Evolutionary conservation across 2,113 vertebrate species (phyloP).

Genomic region (Silurus meridionalis): DNA sequence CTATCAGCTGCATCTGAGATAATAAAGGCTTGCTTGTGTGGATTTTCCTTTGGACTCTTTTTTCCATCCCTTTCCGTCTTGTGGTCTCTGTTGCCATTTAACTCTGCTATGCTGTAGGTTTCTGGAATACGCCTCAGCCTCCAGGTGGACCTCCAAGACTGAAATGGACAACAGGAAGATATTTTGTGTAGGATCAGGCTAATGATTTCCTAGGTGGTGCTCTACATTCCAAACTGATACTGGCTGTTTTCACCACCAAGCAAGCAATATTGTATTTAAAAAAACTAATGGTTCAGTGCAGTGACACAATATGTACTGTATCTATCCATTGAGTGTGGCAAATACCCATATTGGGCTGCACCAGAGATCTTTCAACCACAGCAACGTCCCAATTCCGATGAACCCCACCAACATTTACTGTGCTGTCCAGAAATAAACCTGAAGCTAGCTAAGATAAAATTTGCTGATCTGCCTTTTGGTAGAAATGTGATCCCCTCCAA

Average conservation of each 20-base stretch:
- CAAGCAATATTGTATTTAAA: not conserved
- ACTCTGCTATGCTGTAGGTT: not conserved
- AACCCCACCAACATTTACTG: not conserved
- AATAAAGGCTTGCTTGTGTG: constrained; percentile 79
- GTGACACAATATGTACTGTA: not conserved
- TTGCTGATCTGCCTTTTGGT: constrained; percentile 1
- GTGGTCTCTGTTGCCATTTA: not conserved
- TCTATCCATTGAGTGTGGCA: not conserved
- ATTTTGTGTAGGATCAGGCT: not conserved
- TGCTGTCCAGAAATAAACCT: not conserved
- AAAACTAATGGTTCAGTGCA: not conserved
- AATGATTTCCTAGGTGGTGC: not conserved
- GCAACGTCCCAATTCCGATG: not conserved
- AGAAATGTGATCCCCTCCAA: not conserved
- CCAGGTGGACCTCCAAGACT: not conserved
- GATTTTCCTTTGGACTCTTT: not conserved
- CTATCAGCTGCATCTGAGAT: constrained; percentile 87
- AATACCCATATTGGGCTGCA: not conserved
- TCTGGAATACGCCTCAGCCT: not conserved
- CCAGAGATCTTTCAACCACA: not conserved
- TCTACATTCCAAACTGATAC: not conserved
- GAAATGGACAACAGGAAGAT: not conserved
- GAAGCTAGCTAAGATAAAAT: not conserved
- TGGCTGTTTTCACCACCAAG: not conserved
- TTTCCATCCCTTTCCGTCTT: not conserved